These are phyloP conservation scores for Vidua chalybeata DNA, from an alignment of 2,113 vertebrate genomes.

Conservation along the genomic window DNA sequence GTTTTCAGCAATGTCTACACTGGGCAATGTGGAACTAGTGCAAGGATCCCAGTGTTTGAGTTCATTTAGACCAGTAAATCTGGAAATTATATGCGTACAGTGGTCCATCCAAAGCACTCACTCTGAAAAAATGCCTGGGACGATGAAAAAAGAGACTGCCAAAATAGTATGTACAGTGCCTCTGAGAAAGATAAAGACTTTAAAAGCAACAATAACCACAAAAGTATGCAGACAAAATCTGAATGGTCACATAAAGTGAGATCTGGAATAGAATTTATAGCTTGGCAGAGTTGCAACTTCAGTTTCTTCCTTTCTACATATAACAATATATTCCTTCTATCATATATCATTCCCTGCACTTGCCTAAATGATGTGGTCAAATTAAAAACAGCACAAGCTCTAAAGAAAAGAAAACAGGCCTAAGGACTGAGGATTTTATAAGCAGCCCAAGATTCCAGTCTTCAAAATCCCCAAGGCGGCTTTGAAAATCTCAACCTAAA, in stretches of 20 bases:
- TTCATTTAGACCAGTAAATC: background rate
- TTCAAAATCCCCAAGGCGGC: background rate
- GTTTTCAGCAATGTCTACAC: background rate
- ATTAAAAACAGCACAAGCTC: background rate
- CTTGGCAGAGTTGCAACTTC: background rate
- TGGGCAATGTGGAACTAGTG: rapidly evolving
- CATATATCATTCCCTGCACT: background rate
- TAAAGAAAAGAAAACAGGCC: background rate
- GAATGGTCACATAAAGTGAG: background rate
- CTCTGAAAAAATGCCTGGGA: background rate
- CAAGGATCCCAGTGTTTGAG: background rate
- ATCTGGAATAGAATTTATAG: background rate
- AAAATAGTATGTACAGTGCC: background rate
- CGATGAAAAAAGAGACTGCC: background rate
- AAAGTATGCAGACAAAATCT: background rate
- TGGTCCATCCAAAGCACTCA: background rate
- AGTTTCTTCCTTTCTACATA: background rate
- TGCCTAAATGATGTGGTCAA: background rate
- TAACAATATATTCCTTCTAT: background rate
- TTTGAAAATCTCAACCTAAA: slow-evolving; percentile 25
- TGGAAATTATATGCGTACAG: background rate
- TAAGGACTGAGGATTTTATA: background rate
- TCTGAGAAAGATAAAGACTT: background rate
- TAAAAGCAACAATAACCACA: background rate
- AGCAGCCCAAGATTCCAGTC: background rate